Base-by-base conservation (phyloP, 1,140 invertebrate species). In the Psilanteris sp. region DNA sequence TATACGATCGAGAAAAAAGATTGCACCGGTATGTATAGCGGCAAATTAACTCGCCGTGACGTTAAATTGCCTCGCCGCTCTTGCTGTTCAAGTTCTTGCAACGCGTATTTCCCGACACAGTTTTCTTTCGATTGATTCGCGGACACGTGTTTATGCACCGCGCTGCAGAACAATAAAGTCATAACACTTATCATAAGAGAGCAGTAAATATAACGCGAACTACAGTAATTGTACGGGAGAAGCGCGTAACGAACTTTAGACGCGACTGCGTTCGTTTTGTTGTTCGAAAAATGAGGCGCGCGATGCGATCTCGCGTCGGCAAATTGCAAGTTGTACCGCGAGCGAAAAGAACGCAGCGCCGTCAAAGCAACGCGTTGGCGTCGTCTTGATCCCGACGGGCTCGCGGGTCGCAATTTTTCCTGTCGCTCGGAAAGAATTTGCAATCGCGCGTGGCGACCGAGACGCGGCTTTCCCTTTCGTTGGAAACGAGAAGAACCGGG, bases 41-140 rank as follows among this genome's bases (percentile, higher is more conserved):
- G 72, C 72, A 68, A 75, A 75, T 75, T 75, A 75, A 75, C 62
- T 55, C 41, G 55, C 31, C 72, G 57, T 68, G 57, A 75, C 72
- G 72, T 76, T 76, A 76, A 76, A 76, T 76, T 70, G 72, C 72
- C 37, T 64, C 16, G 55, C 3, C 18, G 54, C 52, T 50, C 46
- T 39, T 48, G 43, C 48, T 31, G 57, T 67, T 67, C 68, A 64
- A 68, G 55, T 75, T 75, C 54, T 66, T 67, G 50, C 59, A 27
- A 9, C 48, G 24, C 11, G 16, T 16, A 43, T 54, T 66, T 61
- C n/a, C 59, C 52, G 48, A 57, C 50, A 72, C 59, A 59, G 52
- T 73, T 73, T 73, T 66, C 70, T 44, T 64, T 15, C 43, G 70
- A 66, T 73, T 59, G 57, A 71, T 61, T 44, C 55, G 24, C 46